Evolutionary conservation across 2,113 vertebrate species (phyloP).

Genomic region (Phaethon lepturus): DNA sequence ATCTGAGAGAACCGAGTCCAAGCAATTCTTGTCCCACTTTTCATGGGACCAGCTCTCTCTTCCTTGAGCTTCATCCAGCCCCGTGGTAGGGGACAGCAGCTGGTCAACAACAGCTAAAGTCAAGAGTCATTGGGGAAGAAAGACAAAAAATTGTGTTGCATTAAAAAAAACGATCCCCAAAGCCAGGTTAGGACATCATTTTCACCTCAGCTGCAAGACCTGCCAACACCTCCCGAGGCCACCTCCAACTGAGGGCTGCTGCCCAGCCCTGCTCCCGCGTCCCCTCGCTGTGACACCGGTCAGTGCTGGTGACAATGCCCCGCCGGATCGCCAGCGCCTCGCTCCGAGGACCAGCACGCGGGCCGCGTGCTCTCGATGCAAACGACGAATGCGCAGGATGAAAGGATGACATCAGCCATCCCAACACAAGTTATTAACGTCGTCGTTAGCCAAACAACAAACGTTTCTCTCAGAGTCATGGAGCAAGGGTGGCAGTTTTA

Average conservation of each 20-base stretch:
- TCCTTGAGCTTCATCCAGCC: background rate
- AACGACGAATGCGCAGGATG: accelerated
- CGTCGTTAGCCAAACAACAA: background rate
- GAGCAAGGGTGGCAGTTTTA: constrained; percentile 57
- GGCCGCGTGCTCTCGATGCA: accelerated
- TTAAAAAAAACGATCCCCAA: background rate
- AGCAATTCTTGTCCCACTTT: background rate
- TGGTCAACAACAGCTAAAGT: background rate
- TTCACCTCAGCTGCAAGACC: background rate
- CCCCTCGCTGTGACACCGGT: background rate
- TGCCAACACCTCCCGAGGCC: background rate
- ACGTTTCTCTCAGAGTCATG: background rate
- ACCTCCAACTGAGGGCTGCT: background rate
- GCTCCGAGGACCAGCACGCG: no score
- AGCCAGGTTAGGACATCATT: background rate
- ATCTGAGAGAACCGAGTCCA: background rate
- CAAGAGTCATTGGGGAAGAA: background rate
- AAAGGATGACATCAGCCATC: background rate
- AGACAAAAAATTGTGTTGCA: background rate
- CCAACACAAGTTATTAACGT: background rate
- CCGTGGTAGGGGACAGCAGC: background rate
- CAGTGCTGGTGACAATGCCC: background rate
- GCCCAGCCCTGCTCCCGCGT: background rate
- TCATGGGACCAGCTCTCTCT: background rate
- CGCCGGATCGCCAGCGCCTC: accelerated